Evolutionary conservation across 2,113 vertebrate species (phyloP).

Genomic region (Theristicus caerulescens): DNA sequence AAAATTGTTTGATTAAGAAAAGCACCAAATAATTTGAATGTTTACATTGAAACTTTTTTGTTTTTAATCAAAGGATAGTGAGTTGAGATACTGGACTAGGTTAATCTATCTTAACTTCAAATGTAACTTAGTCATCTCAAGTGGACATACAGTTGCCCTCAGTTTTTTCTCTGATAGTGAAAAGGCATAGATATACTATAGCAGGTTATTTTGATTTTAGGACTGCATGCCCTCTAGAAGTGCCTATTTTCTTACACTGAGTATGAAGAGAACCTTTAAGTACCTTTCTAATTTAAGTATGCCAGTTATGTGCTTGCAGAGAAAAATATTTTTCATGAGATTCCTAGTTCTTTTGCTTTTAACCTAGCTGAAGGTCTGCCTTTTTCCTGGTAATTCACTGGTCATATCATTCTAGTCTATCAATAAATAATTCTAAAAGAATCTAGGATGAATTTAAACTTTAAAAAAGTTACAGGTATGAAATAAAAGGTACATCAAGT

Average conservation of each 20-base stretch:
- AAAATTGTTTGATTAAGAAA: not conserved
- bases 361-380: not conserved
- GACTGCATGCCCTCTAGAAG: not conserved
- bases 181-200: not conserved
- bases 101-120: not conserved
- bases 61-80: not conserved
- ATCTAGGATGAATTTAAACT: not conserved
- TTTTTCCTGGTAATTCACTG: not conserved
- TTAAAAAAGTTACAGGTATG: not conserved
- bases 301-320: not conserved
- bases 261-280: not conserved
- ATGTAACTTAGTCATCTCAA: not conserved
- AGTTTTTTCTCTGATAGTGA: not conserved
- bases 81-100: not conserved
- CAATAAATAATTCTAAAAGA: not conserved
- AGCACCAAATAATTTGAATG: not conserved
- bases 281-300: not conserved
- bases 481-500: not conserved
- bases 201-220: not conserved
- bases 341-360: not conserved
- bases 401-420: not conserved
- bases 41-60: not conserved
- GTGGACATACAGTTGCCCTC: not conserved
- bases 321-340: not conserved
- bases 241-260: not conserved